These are phyloP conservation scores for Anguilla megastoma DNA, from an alignment of 2,797 vertebrate species.

Conservation along the genomic window DNA sequence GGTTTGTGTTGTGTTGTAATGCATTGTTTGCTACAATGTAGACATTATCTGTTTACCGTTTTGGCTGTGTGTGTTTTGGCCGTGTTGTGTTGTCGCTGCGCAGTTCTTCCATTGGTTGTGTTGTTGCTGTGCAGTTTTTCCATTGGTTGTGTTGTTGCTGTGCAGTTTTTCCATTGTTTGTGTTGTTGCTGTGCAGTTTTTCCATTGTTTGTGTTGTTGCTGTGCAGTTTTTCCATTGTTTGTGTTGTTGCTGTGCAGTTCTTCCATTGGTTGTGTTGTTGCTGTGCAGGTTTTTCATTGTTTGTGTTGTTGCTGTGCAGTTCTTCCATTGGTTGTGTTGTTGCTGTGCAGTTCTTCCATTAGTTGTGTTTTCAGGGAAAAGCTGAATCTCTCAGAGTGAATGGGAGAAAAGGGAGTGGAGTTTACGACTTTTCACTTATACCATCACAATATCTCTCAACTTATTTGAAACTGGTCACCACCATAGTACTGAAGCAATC, in stretches of 20 bases:
- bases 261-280: not conserved
- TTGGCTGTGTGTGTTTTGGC: not conserved
- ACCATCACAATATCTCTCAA: not conserved
- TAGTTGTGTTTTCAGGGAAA: not conserved
- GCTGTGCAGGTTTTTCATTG: too few species aligned
- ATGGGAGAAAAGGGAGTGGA: not conserved
- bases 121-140: too few species aligned
- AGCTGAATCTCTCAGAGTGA: not conserved
- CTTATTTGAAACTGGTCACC: not conserved
- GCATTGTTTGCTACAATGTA: not conserved
- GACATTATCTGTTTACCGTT: not conserved
- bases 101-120: too few species aligned
- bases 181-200: too few species aligned
- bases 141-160: too few species aligned
- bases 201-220: too few species aligned
- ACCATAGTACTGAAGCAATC: not conserved
- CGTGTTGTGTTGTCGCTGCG: too few species aligned
- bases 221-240: too few species aligned
- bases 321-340: not conserved
- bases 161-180: too few species aligned
- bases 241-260: too few species aligned
- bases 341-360: not conserved
- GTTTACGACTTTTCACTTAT: not conserved
- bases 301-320: too few species aligned
- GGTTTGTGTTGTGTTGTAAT: not conserved